A percentile compares a stretch with the other conserved stretches of the same genome.
Evolutionary conservation across 2,113 vertebrate genomes (phyloP).

Genomic region (Dicentrarchus labrax): DNA sequence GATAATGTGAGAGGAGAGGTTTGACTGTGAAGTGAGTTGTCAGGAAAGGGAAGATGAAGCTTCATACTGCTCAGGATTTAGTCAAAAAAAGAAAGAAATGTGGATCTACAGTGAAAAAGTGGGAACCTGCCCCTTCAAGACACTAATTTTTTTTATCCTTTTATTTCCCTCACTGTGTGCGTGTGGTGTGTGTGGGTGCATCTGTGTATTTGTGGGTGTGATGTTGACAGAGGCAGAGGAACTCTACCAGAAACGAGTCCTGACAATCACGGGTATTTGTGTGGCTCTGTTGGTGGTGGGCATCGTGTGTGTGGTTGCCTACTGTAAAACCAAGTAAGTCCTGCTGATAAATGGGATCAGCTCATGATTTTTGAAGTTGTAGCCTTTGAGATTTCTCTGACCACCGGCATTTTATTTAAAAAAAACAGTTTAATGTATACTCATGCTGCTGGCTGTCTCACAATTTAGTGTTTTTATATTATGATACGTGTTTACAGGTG

Average conservation of each 20-base stretch:
- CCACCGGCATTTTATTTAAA: neutral
- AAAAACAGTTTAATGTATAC: neutral
- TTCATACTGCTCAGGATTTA: slow-evolving; percentile 65
- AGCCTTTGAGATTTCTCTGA: slow-evolving; percentile 14
- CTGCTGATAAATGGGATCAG: neutral
- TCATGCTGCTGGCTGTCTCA: neutral
- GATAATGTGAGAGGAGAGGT: slow-evolving; percentile 42
- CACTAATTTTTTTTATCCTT: slow-evolving; percentile 40
- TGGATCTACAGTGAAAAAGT: slow-evolving; percentile 13
- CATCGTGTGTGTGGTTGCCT: slow-evolving; percentile 98
- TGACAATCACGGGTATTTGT: slow-evolving; percentile 99
- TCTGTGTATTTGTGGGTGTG: slow-evolving; percentile 69
- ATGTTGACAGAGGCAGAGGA: slow-evolving; percentile 95
- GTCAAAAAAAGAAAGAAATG: slow-evolving; percentile 14
- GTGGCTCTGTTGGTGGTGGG: slow-evolving; percentile 97
- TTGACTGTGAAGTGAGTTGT: slow-evolving; percentile 24
- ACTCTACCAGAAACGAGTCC: slow-evolving; percentile 98
- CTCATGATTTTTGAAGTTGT: neutral
- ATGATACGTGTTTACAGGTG: neutral
- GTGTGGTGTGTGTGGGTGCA: slow-evolving; percentile 33
- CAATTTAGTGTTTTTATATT: neutral
- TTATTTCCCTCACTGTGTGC: slow-evolving; percentile 44
- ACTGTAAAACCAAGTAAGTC: slow-evolving; percentile 99
- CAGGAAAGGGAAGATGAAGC: slow-evolving; percentile 41
- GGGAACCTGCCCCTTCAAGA: slow-evolving; percentile 34